Evolutionary conservation across 2,113 vertebrate genomes (phyloP).

Genomic region (Epinephelus fuscoguttatus): DNA sequence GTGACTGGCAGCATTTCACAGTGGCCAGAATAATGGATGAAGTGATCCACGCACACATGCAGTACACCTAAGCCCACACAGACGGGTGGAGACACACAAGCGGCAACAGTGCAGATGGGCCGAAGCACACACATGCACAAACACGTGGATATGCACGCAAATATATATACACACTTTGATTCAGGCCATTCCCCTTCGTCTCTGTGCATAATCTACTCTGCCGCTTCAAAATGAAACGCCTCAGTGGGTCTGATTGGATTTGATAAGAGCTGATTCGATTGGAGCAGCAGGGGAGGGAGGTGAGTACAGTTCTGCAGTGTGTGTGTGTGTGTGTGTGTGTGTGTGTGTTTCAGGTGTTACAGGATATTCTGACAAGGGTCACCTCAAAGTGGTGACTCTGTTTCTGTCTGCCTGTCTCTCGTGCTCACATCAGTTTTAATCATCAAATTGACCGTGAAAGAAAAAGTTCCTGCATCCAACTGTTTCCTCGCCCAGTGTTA

Average conservation of each 20-base stretch:
- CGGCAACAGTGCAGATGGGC: constrained; percentile 2
- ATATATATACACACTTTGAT: neutral
- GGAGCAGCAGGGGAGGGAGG: constrained; percentile 17
- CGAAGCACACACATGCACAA: constrained; percentile 2
- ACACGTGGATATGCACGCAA: neutral
- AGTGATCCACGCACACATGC: constrained; percentile 14
- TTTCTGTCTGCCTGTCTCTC: neutral
- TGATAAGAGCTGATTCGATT: constrained; percentile 73
- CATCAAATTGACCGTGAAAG: neutral
- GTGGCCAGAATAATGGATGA: constrained; percentile 39
- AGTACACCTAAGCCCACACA: constrained; percentile 50
- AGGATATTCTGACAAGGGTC: neutral
- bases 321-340: constrained; percentile 18
- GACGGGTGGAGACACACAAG: constrained; percentile 27
- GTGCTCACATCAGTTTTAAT: neutral
- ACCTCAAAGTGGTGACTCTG: neutral
- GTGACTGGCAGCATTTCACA: constrained; percentile 39
- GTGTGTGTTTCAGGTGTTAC: constrained; percentile 39
- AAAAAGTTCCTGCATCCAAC: neutral
- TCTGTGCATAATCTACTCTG: constrained; percentile 65
- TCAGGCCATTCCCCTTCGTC: constrained; percentile 21
- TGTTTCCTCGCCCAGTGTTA: neutral
- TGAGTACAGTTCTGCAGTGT: constrained; percentile 9
- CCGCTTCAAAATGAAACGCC: constrained; percentile 70
- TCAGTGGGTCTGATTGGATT: constrained; percentile 75